A percentile compares a stretch with the other conserved stretches of the same genome.
Evolutionary conservation across 2,888 invertebrate species (phyloP).

Genomic region (Dexiosoma caninum): DNA sequence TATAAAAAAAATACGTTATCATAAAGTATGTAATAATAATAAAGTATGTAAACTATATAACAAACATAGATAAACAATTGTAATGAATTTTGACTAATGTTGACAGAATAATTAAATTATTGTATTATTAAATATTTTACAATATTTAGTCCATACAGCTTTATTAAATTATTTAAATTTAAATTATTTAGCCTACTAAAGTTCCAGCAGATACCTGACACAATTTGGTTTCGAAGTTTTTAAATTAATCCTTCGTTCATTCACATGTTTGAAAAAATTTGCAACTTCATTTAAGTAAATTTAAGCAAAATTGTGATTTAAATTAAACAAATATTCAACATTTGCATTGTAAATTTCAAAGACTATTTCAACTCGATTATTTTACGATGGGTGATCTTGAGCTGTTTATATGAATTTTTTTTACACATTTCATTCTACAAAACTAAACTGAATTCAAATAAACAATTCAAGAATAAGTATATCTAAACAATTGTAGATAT

Average conservation of each 20-base stretch:
- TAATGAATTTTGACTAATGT: no score
- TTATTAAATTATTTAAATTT: no score
- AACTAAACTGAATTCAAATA: conserved; percentile 32
- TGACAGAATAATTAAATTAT: no score
- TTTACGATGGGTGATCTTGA: conserved; percentile 47
- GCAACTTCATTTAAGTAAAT: conserved; percentile 37
- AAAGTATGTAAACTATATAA: no score
- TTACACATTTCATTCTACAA: conserved; percentile 47
- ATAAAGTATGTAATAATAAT: no score
- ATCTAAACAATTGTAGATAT: conserved; percentile 9
- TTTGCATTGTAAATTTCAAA: conserved; percentile 29
- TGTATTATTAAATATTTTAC: no score
- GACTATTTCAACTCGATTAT: neutral
- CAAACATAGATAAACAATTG: no score
- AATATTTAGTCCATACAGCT: no score
- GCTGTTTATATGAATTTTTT: conserved; percentile 39
- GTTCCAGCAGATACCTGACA: neutral
- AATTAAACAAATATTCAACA: conserved; percentile 44
- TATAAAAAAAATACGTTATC: no score
- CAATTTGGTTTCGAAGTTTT: neutral
- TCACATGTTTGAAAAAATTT: neutral
- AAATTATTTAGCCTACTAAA: no score
- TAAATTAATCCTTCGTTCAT: neutral
- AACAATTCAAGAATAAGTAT: conserved; percentile 24
- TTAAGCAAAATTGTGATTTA: conserved; percentile 14